Conservation (phyloP, 2,113 vertebrate genomes). For the Hypomesus transpacificus region DNA sequence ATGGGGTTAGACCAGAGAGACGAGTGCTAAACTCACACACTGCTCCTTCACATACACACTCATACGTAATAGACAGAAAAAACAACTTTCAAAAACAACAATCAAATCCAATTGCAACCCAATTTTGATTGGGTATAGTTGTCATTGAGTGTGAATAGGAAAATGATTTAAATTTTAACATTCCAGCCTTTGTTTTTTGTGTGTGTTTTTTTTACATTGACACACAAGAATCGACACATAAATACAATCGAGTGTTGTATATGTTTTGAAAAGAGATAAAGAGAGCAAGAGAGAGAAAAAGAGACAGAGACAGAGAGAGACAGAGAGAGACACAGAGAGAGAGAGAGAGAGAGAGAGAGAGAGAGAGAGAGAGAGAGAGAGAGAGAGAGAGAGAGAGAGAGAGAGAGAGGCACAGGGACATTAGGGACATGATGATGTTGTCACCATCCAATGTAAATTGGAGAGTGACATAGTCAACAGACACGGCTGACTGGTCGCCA, state of each 20-base stretch:
- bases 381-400: not conserved
- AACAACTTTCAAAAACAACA: not conserved
- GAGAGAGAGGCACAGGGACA: slow-evolving; percentile 62
- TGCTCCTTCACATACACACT: slow-evolving; percentile 25
- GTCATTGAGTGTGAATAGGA: too few relatives aligned
- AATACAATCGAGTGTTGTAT: too few relatives aligned
- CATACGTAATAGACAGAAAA: not conserved
- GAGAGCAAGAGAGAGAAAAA: too few relatives aligned
- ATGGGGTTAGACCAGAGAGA: slow-evolving; percentile 67
- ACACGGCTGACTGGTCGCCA: slow-evolving; percentile 81
- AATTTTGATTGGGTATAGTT: too few relatives aligned
- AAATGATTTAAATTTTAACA: too few relatives aligned
- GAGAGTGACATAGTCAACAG: slow-evolving; percentile 89
- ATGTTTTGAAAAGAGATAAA: not conserved
- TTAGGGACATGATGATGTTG: slow-evolving; percentile 79
- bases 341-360: not conserved
- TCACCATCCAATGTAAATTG: slow-evolving; percentile 86
- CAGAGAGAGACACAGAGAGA: not conserved
- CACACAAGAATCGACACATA: too few relatives aligned
- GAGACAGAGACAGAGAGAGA: not conserved
- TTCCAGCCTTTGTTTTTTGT: too few relatives aligned
- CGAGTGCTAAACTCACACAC: slow-evolving; percentile 39
- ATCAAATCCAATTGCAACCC: too few relatives aligned
- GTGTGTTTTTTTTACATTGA: too few relatives aligned
- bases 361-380: not conserved